A percentile compares a stretch with the other conserved stretches of the same genome.
Conservation (phyloP, 1,140 invertebrate genomes). For the Neuroterus valhalla region DNA sequence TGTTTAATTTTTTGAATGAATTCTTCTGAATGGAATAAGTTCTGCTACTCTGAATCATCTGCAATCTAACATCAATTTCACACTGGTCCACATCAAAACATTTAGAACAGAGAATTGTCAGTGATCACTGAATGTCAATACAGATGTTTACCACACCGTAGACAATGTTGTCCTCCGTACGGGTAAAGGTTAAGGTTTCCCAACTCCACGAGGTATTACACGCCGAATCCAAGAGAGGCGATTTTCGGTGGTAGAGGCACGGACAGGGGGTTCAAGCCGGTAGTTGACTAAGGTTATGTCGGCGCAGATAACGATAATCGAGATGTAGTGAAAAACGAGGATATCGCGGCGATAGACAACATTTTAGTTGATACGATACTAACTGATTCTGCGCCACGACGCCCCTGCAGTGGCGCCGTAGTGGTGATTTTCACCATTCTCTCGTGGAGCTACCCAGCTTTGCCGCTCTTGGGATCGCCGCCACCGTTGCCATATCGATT, state of each 20-base stretch:
- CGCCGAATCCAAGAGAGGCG: background rate
- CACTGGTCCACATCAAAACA: too few species aligned
- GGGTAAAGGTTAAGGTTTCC: background rate
- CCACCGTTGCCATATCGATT: slow-evolving; percentile 64
- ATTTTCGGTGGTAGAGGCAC: background rate
- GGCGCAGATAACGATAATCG: slow-evolving; percentile 50
- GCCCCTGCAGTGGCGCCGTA: slow-evolving; percentile 41
- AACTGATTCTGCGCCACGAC: slow-evolving; percentile 54
- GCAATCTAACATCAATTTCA: too few species aligned
- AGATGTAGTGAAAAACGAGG: slow-evolving; percentile 52
- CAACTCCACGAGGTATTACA: background rate
- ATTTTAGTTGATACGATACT: slow-evolving; percentile 51
- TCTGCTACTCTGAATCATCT: too few species aligned
- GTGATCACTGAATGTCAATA: background rate
- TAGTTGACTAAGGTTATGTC: background rate
- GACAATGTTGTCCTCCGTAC: background rate
- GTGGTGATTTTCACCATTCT: slow-evolving; percentile 27
- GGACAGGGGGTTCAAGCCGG: background rate
- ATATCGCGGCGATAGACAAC: slow-evolving; percentile 46
- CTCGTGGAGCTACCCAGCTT: background rate
- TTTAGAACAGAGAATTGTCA: too few species aligned
- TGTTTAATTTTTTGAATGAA: background rate
- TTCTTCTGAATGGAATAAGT: background rate
- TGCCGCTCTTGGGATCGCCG: slow-evolving; percentile 45
- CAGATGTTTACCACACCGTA: background rate